Base-by-base conservation (phyloP, 2,888 invertebrate genomes). In the Andricus quercusramuli region DNA sequence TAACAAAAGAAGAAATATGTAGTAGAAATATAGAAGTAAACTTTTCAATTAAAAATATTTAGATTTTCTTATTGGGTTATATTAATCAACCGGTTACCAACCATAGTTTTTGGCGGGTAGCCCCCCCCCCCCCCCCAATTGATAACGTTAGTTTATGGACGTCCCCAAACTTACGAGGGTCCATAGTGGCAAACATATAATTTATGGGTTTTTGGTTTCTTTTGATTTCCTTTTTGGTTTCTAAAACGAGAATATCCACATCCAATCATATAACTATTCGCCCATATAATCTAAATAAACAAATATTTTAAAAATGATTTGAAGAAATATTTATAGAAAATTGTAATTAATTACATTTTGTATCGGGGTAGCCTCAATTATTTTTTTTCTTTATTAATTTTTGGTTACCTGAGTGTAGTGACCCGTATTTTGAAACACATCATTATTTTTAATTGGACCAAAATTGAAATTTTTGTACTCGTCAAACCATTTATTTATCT, bases 151-250 rank as follows among this genome's bases (percentile, higher is more conserved):
- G 37, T 37, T 37, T 8, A 37, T 37, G 8, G 8, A 37, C 37
- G 37, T 9, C 20, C 0, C 20, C 9, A 6, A n/a, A 59, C 59
- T 59, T 22, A 59, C 59, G 13, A 11, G 2, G 59, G 59, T 13
- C 59, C 59, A 59, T 56, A 56, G 56, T 56, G 56, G 56, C 56
- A 56, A 56, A 59, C 13, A 13, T 59, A 59, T 22, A 59, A 59
- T 22, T 59, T 22, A n/a, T n/a, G 9, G n/a, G 11, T 56, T n/a
- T n/a, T n/a, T n/a, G n/a, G n/a, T n/a, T n/a, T n/a, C n/a, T n/a
- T n/a, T n/a, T n/a, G n/a, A 11, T n/a, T 0, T 22, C 59, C 59
- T 59, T 59, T 2, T 59, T 22, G n/a, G 13, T 59, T 59, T 13
- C 11, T 22, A 59, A 59, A 59, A 22, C 59, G 59, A 22, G 59